Evolutionary conservation across 2,113 vertebrate genomes (phyloP).

Genomic region (Lepisosteus osseus): DNA sequence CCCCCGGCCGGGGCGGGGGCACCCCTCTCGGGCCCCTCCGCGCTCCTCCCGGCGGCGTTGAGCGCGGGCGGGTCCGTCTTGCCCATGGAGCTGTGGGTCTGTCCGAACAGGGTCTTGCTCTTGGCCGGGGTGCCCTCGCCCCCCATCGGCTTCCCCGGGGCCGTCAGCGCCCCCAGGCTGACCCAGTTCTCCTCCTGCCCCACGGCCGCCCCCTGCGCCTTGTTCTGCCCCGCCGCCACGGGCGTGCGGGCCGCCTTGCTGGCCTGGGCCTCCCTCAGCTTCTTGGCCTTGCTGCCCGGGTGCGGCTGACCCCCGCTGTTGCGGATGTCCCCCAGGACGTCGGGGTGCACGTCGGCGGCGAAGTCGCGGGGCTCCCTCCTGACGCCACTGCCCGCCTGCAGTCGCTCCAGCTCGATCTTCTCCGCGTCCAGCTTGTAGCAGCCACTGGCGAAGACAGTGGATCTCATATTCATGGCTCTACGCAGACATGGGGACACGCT

Average conservation of each 20-base stretch:
- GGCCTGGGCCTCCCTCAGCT: conserved; percentile 55
- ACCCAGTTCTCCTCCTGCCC: conserved; percentile 51
- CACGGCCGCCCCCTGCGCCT: conserved; percentile 21
- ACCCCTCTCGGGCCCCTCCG: conserved; percentile 56
- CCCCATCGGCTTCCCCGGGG: conserved; percentile 70
- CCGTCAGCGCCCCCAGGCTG: conserved; percentile 51
- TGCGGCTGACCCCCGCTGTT: conserved; percentile 38
- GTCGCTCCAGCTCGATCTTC: conserved; percentile 38
- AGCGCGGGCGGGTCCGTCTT: conserved; percentile 62
- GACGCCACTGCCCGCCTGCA: conserved; percentile 40
- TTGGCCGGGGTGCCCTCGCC: conserved; percentile 74
- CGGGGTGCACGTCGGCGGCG: conserved; percentile 42
- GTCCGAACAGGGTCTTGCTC: conserved; percentile 69
- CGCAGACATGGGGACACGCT: conserved; percentile 37
- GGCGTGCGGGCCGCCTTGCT: conserved; percentile 50
- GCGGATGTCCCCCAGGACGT: conserved; percentile 40
- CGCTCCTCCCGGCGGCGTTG: conserved; percentile 59
- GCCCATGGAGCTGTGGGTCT: conserved; percentile 54
- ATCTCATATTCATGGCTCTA: conserved; percentile 71
- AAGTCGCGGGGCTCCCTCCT: conserved; percentile 59
- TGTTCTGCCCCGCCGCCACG: conserved; percentile 34
- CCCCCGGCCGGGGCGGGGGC: conserved; percentile 46
- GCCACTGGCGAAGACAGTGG: conserved; percentile 58
- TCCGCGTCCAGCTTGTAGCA: conserved; percentile 48
- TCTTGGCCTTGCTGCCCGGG: conserved; percentile 36